phyloP scores from a whole-genome alignment of 2,113 vertebrate species.

The Nyctereutes procyonoides region DNA sequence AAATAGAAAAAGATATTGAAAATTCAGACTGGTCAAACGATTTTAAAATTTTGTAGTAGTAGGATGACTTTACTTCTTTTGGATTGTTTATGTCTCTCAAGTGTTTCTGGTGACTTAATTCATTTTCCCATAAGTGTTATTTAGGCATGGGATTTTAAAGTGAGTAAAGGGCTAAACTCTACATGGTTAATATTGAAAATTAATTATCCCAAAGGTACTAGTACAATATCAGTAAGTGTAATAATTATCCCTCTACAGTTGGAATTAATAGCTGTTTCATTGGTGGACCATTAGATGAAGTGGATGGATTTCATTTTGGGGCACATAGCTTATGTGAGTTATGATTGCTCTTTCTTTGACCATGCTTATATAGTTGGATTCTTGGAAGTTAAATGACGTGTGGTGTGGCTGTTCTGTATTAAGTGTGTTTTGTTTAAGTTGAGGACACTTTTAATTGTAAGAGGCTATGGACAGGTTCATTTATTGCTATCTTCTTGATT shows the following conservation, averaged over 20 bases:
- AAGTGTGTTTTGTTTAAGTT: not conserved
- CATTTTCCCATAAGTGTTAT: not conserved
- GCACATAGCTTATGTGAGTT: not conserved
- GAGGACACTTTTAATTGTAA: not conserved
- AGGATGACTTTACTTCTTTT: not conserved
- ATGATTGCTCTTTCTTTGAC: not conserved
- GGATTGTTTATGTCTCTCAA: not conserved
- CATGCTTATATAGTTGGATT: not conserved
- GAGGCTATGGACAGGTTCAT: not conserved
- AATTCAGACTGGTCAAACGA: not conserved
- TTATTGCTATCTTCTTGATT: conserved; percentile 5
- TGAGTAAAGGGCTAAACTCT: not conserved
- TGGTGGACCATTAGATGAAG: not conserved
- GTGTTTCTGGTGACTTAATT: not conserved
- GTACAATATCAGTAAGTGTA: not conserved
- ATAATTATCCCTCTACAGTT: not conserved
- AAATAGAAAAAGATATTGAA: not conserved
- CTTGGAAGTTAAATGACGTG: not conserved
- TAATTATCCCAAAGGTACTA: not conserved
- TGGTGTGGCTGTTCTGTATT: not conserved
- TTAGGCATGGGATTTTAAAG: conserved; percentile 26
- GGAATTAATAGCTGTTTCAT: not conserved
- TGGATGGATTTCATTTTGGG: not conserved
- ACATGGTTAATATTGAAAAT: not conserved
- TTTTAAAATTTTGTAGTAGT: not conserved